These are phyloP conservation scores for Pissodes strobi DNA, from an alignment of 1,140 invertebrate species.

Conservation along the genomic window DNA sequence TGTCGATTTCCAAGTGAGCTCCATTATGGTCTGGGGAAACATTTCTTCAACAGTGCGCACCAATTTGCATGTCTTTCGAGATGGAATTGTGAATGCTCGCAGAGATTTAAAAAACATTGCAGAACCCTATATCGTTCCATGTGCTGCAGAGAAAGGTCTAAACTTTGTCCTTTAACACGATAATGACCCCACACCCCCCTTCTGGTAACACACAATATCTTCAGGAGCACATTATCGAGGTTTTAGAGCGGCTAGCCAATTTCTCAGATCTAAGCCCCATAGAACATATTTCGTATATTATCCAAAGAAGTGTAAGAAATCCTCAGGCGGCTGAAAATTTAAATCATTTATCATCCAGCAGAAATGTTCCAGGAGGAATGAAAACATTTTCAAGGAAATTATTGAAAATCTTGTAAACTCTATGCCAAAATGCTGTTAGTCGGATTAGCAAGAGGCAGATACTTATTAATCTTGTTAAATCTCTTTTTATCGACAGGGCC, in stretches of 20 bases:
- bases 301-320: neutral
- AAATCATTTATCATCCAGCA: neutral
- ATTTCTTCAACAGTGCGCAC: too few relatives aligned
- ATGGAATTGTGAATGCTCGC: neutral
- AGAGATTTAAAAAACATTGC: neutral
- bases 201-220: neutral
- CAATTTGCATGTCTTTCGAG: too few relatives aligned
- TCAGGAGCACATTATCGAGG: neutral
- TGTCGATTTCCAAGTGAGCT: neutral
- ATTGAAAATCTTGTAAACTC: neutral
- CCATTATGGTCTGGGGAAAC: constrained; percentile 4
- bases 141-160: too few relatives aligned
- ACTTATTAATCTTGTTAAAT: constrained; percentile 12
- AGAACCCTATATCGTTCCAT: neutral
- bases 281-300: neutral
- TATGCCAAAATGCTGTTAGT: neutral
- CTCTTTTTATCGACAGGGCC: too few relatives aligned
- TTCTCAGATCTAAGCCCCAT: neutral
- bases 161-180: too few relatives aligned
- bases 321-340: too few relatives aligned
- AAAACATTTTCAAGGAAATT: too few relatives aligned
- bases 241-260: too few relatives aligned
- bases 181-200: too few relatives aligned
- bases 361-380: neutral
- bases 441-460: neutral